phyloP scores from a whole-genome alignment of 30 jellyfish, hydroid and myxozoan species.

The Turritopsis rubra region DNA sequence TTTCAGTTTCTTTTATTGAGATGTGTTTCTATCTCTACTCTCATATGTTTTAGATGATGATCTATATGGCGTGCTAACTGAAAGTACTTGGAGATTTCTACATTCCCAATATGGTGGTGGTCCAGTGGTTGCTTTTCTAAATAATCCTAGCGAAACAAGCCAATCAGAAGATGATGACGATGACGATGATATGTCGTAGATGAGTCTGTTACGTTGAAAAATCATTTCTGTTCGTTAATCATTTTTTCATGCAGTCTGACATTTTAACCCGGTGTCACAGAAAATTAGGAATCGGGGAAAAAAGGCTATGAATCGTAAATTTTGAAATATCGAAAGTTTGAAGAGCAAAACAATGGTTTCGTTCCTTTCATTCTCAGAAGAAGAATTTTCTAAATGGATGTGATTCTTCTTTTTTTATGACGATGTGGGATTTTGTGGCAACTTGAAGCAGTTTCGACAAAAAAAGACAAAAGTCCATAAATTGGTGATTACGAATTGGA shows the following conservation, averaged over 20 bases:
- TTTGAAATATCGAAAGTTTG: too few species aligned
- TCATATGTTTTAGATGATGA: slow-evolving; percentile 35
- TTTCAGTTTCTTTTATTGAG: not conserved
- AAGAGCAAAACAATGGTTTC: too few species aligned
- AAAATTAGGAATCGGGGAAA: too few species aligned
- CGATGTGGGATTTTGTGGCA: too few species aligned
- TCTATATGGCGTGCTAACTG: slow-evolving; percentile 55
- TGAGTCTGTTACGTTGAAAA: not conserved
- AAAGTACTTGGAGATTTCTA: slow-evolving; percentile 63
- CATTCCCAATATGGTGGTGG: slow-evolving; percentile 76
- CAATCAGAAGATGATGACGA: slow-evolving; percentile 17
- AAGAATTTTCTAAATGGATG: too few species aligned
- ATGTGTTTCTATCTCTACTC: not conserved
- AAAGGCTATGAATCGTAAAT: too few species aligned
- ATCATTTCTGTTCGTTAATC: not conserved
- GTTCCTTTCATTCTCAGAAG: too few species aligned
- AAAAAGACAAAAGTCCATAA: too few species aligned
- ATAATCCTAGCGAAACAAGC: not conserved
- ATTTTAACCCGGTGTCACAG: too few species aligned
- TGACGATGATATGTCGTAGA: not conserved
- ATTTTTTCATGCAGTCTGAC: not conserved
- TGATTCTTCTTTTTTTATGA: too few species aligned
- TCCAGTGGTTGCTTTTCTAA: slow-evolving; percentile 35
- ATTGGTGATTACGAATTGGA: too few species aligned
- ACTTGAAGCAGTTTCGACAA: too few species aligned